These are phyloP conservation scores for Paedocypris micromegethes DNA, from an alignment of 2,797 vertebrate genomes.

Conservation along the genomic window DNA sequence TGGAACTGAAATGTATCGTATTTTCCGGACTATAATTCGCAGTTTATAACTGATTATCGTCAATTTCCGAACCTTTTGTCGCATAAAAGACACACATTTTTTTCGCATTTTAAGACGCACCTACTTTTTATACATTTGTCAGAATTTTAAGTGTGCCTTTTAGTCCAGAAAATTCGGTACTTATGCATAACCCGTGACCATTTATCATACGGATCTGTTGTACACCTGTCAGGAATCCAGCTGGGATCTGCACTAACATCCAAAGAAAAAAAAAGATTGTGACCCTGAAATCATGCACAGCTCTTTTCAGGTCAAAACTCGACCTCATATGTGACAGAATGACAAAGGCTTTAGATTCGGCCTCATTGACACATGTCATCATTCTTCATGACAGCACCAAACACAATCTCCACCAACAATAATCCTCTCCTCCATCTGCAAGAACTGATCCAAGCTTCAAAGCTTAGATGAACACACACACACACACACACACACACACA, in stretches of 20 bases:
- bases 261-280: background rate
- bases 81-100: too few relatives aligned
- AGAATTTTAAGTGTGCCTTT: too few relatives aligned
- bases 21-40: too few relatives aligned
- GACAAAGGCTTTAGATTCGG: conserved; percentile 15
- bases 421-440: background rate
- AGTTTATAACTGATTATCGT: too few relatives aligned
- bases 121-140: too few relatives aligned
- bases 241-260: conserved; percentile 6
- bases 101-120: too few relatives aligned
- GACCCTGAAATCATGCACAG: conserved; percentile 16
- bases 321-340: conserved; percentile 12
- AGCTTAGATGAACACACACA: background rate
- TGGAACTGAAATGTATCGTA: too few relatives aligned
- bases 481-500: too few relatives aligned
- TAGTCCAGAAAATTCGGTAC: too few relatives aligned
- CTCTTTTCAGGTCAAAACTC: background rate
- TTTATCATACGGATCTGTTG: conserved; percentile 19
- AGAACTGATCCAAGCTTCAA: conserved; percentile 1
- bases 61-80: too few relatives aligned
- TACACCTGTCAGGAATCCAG: background rate
- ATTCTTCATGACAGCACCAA: background rate
- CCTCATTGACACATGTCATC: conserved; percentile 9
- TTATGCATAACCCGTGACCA: background rate
- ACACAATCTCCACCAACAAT: background rate